Conservation (phyloP, 2,888 invertebrate species). For the Cataglyphis cursor region DNA sequence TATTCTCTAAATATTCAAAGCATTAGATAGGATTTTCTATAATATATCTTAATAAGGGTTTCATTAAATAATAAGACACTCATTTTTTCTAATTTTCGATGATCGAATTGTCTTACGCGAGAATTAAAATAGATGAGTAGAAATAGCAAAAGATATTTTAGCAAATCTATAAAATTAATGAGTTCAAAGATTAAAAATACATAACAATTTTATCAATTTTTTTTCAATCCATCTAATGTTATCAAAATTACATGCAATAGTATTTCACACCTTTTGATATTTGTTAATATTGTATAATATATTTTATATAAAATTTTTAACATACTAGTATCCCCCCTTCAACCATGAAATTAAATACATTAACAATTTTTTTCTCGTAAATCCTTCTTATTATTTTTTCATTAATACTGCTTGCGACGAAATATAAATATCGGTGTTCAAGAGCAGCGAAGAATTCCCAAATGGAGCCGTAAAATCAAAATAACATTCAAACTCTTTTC, state of each 20-base stretch:
- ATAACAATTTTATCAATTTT: background rate
- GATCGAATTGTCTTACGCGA: constrained; percentile 9
- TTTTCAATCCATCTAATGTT: background rate
- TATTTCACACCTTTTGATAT: constrained; percentile 26
- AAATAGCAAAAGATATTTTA: background rate
- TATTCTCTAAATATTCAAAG: background rate
- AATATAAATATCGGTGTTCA: constrained; percentile 29
- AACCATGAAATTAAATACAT: constrained; percentile 8
- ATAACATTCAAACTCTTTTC: constrained; percentile 11
- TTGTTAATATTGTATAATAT: background rate
- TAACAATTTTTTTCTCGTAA: background rate
- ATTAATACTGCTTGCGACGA: background rate
- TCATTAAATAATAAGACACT: background rate
- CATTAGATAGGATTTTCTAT: background rate
- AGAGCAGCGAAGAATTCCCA: constrained; percentile 11
- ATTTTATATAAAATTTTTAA: constrained; percentile 9
- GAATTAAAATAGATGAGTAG: constrained; percentile 9
- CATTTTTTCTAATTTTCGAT: constrained; percentile 21
- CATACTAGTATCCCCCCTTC: too few relatives aligned
- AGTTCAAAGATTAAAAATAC: background rate
- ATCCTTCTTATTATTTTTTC: background rate
- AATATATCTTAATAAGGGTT: constrained; percentile 25
- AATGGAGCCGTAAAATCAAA: constrained; percentile 21
- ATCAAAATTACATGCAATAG: background rate
- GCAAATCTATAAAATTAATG: background rate